phyloP scores from a whole-genome alignment of 2,797 vertebrate genomes.

The Naso thynnoides region DNA sequence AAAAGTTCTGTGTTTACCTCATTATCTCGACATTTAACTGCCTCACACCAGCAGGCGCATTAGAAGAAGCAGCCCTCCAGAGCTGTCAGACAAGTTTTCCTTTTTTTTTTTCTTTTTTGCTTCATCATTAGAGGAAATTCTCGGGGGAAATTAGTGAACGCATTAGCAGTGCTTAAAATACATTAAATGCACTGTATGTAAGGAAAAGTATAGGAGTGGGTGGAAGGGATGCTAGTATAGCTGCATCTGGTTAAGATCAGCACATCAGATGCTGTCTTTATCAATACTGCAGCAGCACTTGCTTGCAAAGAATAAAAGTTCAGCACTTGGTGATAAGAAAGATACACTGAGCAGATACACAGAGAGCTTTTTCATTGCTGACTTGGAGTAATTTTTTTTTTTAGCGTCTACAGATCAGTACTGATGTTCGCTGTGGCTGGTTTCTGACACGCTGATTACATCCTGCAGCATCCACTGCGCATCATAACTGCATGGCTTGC shows the following conservation, averaged over 20 bases:
- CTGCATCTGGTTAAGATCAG: conserved; percentile 11
- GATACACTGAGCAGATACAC: neutral
- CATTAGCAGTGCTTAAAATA: conserved; percentile 13
- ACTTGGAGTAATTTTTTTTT: neutral
- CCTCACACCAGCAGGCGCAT: conserved; percentile 13
- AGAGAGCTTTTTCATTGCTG: neutral
- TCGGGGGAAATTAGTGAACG: conserved; percentile 43
- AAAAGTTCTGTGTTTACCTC: conserved; percentile 42
- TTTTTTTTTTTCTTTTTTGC: conserved; percentile 12
- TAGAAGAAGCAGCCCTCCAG: conserved; percentile 21
- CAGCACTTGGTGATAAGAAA: neutral
- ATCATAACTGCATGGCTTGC: conserved; percentile 1
- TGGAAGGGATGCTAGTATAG: neutral
- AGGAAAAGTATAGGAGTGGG: neutral
- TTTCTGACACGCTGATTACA: conserved; percentile 11
- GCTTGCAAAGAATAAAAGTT: neutral
- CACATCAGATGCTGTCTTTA: neutral
- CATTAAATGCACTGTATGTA: neutral
- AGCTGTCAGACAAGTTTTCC: conserved; percentile 3
- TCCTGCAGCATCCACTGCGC: conserved; percentile 31
- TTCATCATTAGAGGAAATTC: conserved; percentile 25
- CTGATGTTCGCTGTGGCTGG: conserved; percentile 25
- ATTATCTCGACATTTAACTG: conserved; percentile 31
- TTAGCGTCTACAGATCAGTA: neutral
- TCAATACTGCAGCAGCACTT: neutral